These are phyloP conservation scores for Halesus radiatus DNA, from an alignment of 1,140 invertebrate genomes.

Conservation along the genomic window DNA sequence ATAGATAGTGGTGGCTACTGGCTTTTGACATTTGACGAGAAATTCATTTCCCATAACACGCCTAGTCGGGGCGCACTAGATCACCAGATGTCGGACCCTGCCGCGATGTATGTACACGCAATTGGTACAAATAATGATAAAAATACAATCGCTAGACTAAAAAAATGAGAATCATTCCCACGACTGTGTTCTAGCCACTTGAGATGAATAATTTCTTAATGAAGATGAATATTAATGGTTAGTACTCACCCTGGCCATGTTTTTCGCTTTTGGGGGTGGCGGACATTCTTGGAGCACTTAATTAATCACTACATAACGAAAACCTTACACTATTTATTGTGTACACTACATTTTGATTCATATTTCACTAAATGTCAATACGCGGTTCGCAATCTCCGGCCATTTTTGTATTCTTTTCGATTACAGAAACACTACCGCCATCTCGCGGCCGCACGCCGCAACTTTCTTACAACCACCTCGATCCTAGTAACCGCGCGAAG, in stretches of 20 bases:
- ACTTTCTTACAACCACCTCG: not conserved
- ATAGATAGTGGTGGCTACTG: not conserved
- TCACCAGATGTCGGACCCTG: not conserved
- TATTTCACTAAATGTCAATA: conserved; percentile 46
- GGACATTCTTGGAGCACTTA: conserved; percentile 36
- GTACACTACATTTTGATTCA: conserved; percentile 39
- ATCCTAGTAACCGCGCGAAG: no score
- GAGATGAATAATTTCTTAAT: conserved; percentile 30
- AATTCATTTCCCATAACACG: conserved; percentile 3
- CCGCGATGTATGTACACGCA: conserved; percentile 6
- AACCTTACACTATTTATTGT: conserved; percentile 39
- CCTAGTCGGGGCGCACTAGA: conserved; percentile 24
- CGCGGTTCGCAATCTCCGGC: conserved; percentile 39
- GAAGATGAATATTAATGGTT: conserved; percentile 33
- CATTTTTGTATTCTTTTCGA: conserved; percentile 40
- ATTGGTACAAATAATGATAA: conserved; percentile 43
- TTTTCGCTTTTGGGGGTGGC: conserved; percentile 40
- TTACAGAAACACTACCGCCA: conserved; percentile 17
- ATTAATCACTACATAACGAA: conserved; percentile 43
- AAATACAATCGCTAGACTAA: conserved; percentile 35
- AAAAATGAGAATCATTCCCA: conserved; percentile 36
- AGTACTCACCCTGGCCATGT: conserved; percentile 33
- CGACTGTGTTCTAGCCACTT: conserved; percentile 29
- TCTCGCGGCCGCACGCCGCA: not conserved
- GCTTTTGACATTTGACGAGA: conserved; percentile 38